Conservation (phyloP, 2,113 vertebrate species). For the Rhynchopsitta pachyrhyncha region DNA sequence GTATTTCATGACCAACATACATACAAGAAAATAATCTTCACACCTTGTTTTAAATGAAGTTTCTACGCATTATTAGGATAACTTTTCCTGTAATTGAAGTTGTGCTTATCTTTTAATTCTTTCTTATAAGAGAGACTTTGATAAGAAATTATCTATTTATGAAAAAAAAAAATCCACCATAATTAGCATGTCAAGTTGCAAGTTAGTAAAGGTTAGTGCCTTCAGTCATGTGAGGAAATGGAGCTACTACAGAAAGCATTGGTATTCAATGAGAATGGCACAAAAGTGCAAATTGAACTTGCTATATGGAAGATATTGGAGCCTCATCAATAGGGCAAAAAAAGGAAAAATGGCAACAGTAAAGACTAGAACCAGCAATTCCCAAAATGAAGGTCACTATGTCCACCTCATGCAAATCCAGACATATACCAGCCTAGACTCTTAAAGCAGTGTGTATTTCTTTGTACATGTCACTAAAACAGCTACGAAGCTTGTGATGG, state of each 20-base stretch:
- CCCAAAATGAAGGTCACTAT: background rate
- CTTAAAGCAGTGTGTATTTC: background rate
- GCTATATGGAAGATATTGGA: background rate
- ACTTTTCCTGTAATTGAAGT: background rate
- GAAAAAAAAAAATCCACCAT: rapidly evolving
- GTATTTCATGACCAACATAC: background rate
- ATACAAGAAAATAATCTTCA: background rate
- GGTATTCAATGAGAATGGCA: background rate
- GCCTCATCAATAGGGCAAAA: background rate
- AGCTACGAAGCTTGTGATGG: background rate
- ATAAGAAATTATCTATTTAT: background rate
- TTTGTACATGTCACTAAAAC: background rate
- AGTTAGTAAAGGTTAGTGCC: background rate
- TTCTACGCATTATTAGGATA: background rate
- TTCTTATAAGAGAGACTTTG: background rate
- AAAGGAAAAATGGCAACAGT: background rate
- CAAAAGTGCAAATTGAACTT: background rate
- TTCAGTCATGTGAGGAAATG: background rate
- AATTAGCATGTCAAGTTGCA: background rate
- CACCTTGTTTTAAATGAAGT: background rate
- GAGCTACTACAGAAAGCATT: background rate
- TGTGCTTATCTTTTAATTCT: background rate
- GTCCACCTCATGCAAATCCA: background rate
- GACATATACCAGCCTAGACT: too few species aligned
- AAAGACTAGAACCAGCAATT: background rate